Conservation (phyloP, 2,113 vertebrate species). For the Ploceus nigricollis region DNA sequence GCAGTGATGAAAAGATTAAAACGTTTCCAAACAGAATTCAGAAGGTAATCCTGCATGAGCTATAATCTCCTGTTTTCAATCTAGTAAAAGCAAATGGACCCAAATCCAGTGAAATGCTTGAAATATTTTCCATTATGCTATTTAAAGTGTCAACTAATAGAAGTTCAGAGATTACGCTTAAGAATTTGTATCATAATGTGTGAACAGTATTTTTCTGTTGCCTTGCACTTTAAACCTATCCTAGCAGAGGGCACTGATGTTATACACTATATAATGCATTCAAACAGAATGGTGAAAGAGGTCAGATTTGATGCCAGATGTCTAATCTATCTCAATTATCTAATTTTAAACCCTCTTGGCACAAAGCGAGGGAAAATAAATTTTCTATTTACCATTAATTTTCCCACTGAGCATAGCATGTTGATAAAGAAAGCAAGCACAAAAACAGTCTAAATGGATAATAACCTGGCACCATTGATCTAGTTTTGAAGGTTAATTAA, state of each 20-base stretch:
- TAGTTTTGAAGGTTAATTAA: constrained; percentile 28
- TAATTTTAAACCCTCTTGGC: constrained; percentile 12
- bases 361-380: background rate
- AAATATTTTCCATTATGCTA: background rate
- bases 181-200: background rate
- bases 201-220: background rate
- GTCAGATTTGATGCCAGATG: background rate
- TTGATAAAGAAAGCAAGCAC: constrained; percentile 9
- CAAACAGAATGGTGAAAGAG: background rate
- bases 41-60: constrained; percentile 12
- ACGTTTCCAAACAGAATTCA: constrained; percentile 11
- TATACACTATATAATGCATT: background rate
- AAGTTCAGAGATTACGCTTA: background rate
- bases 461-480: background rate
- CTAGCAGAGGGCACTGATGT: constrained; percentile 5
- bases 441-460: background rate
- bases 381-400: constrained; percentile 37
- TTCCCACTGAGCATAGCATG: background rate
- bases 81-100: constrained; percentile 31
- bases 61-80: constrained; percentile 19
- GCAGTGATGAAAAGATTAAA: constrained; percentile 38
- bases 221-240: background rate
- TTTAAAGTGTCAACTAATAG: background rate
- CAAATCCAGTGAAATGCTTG: background rate
- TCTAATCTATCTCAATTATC: constrained; percentile 38